Conservation (phyloP, 2,797 vertebrate species). For the Spinibarbus caldwelli region DNA sequence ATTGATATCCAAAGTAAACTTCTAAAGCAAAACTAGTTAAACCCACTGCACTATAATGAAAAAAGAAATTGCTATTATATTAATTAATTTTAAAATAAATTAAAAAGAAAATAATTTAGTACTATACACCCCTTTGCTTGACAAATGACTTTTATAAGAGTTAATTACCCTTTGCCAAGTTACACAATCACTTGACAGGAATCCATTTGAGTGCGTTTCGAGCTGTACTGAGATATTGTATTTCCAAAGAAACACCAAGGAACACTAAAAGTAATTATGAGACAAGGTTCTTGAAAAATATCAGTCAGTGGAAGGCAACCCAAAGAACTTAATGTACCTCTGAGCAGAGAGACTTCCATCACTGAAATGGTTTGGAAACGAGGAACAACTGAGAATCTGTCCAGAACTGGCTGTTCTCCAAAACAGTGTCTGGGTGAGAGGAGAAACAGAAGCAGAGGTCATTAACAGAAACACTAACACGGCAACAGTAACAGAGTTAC, state of each 20-base stretch:
- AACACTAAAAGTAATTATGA: constrained; percentile 12
- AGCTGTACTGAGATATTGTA: neutral
- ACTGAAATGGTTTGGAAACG: constrained; percentile 23
- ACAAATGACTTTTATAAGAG: neutral
- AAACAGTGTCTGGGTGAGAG: constrained; percentile 14
- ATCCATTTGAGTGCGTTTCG: neutral
- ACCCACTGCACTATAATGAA: neutral
- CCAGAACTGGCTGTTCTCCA: constrained; percentile 29
- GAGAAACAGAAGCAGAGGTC: constrained; percentile 24
- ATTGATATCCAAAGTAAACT: neutral
- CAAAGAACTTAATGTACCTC: constrained; percentile 3
- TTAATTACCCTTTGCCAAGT: neutral
- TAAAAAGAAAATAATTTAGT: neutral
- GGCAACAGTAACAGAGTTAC: constrained; percentile 9
- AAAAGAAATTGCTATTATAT: neutral
- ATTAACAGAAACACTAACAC: constrained; percentile 17
- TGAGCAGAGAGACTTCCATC: constrained; percentile 18
- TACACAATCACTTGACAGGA: neutral
- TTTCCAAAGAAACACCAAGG: constrained; percentile 16
- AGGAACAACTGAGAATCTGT: neutral
- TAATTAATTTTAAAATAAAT: neutral
- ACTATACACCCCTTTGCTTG: neutral
- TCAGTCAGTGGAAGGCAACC: neutral
- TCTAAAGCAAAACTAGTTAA: neutral
- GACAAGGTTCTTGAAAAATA: constrained; percentile 14